Conservation (phyloP, 2,797 vertebrate genomes). For the Pipistrellus kuhlii region DNA sequence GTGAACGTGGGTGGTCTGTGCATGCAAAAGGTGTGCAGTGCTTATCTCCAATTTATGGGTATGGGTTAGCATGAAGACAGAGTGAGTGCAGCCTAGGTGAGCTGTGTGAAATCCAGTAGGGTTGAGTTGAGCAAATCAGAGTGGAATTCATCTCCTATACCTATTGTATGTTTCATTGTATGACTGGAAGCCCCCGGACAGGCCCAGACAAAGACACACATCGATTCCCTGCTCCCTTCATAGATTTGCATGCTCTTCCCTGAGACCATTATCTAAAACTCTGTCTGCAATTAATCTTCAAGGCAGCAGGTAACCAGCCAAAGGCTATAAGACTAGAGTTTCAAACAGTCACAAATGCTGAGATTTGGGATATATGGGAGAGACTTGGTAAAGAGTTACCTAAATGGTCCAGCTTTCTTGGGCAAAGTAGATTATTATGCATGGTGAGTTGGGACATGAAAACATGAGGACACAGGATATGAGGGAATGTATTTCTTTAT, state of each 20-base stretch:
- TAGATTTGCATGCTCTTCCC: slow-evolving; percentile 72
- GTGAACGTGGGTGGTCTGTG: background rate
- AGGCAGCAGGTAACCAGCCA: slow-evolving; percentile 82
- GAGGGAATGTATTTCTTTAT: slow-evolving; percentile 85
- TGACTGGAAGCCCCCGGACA: slow-evolving; percentile 76
- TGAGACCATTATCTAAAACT: slow-evolving; percentile 84
- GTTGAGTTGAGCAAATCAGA: background rate
- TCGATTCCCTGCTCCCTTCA: slow-evolving; percentile 75
- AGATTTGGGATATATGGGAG: background rate
- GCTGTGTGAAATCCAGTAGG: background rate
- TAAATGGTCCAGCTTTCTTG: background rate
- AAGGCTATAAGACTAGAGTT: slow-evolving; percentile 73
- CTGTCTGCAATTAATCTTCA: slow-evolving; percentile 87
- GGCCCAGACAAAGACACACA: slow-evolving; percentile 80
- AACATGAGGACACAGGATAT: slow-evolving; percentile 66
- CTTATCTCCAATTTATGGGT: background rate
- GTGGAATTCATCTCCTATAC: slow-evolving; percentile 51
- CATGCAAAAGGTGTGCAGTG: background rate
- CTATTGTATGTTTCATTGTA: slow-evolving; percentile 69
- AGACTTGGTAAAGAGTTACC: slow-evolving; percentile 28
- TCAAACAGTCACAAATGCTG: slow-evolving; percentile 72
- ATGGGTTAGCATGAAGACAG: background rate
- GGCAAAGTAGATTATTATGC: slow-evolving; percentile 52
- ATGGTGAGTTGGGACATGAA: slow-evolving; percentile 59
- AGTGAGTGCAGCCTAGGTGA: background rate